phyloP scores from a whole-genome alignment of 2,797 vertebrate genomes.

The Karalla daura region DNA sequence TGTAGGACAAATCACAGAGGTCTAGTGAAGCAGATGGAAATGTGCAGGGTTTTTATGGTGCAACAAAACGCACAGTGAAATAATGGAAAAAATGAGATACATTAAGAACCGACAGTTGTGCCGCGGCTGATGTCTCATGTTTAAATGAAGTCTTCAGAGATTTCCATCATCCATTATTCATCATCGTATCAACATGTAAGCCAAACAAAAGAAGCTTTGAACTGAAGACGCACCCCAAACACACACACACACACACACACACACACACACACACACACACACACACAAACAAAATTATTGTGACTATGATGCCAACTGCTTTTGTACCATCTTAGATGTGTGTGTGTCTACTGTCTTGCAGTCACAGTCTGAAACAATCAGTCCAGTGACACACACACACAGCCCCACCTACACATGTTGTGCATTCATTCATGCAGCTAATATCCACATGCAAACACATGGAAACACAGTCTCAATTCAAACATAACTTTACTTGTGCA shows the following conservation, averaged over 20 bases:
- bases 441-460: slow-evolving; percentile 31
- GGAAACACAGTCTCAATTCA: slow-evolving; percentile 22
- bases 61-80: slow-evolving; percentile 13
- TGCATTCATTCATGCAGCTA: slow-evolving; percentile 38
- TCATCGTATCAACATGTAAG: slow-evolving; percentile 42
- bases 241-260: slow-evolving; percentile 15
- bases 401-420: slow-evolving; percentile 47
- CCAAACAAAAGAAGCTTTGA: slow-evolving; percentile 65
- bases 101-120: slow-evolving; percentile 8
- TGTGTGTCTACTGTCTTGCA: slow-evolving; percentile 32
- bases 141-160: slow-evolving; percentile 61
- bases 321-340: slow-evolving; percentile 38
- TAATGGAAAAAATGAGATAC: slow-evolving; percentile 19
- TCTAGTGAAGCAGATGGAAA: slow-evolving; percentile 4
- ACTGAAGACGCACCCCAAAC: slow-evolving; percentile 26
- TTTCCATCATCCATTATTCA: slow-evolving; percentile 69
- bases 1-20: slow-evolving; percentile 8
- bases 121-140: slow-evolving; percentile 38
- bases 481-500: slow-evolving; percentile 37
- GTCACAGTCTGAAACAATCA: slow-evolving; percentile 56
- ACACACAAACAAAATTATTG: slow-evolving; percentile 46
- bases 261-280: slow-evolving; percentile 4
- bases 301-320: slow-evolving; percentile 55
- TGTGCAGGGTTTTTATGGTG: slow-evolving; percentile 14
- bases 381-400: slow-evolving; percentile 52